Evolutionary conservation across 2,113 vertebrate genomes (phyloP), one percentile per base, ranked within the genome.

Genomic region (Tauraco erythrolophus): DNA sequence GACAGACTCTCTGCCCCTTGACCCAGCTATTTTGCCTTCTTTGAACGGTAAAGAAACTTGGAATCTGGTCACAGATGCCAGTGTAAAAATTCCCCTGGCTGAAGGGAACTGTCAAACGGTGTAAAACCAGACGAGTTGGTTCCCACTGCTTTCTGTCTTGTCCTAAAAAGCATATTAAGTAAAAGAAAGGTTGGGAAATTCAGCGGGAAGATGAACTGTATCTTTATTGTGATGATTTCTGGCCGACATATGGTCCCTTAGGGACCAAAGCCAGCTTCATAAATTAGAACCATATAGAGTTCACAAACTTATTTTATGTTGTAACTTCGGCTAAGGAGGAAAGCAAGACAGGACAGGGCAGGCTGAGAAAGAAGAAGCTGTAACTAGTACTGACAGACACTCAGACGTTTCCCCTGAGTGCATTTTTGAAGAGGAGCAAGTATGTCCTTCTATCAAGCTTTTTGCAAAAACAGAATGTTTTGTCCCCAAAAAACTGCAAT

Each of bases 1-100:
- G 57, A 93, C 94, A 86, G 84, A 80, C 74, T 66, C 84, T 90
- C 46, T 97, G 95, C 85, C 94, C 96, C 90, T 92, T 97, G 94
- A 95, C 94, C 95, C 75, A 84, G 62, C 79, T 93, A 71, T 95
- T 97, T 96, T 93, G 58, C 70, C 83, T 82, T 66, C 92, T 94
- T 94, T 96, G 82, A 96, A 92, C 79, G 91, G 75, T 66, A 90
- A 90, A 92, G 93, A 88, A 90, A 86, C 37, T 90, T 90, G 92
- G 82, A 96, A 90, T 97, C 58, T 86, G n/a, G 92, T 94, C 82
- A 90, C 78, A 95, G 80, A 92, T 96, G 84, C 90, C 62, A 66
- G 41, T 46, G 58, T 84, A 84, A 90, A 97, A 64, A 71, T 93
- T 96, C 66, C 78, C 74, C 50, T 83, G 79, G 66, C 75, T 86